A percentile compares a stretch with the other conserved stretches of the same genome.
Evolutionary conservation across 2,888 invertebrate species (phyloP).

Genomic region (Agrochola macilenta): DNA sequence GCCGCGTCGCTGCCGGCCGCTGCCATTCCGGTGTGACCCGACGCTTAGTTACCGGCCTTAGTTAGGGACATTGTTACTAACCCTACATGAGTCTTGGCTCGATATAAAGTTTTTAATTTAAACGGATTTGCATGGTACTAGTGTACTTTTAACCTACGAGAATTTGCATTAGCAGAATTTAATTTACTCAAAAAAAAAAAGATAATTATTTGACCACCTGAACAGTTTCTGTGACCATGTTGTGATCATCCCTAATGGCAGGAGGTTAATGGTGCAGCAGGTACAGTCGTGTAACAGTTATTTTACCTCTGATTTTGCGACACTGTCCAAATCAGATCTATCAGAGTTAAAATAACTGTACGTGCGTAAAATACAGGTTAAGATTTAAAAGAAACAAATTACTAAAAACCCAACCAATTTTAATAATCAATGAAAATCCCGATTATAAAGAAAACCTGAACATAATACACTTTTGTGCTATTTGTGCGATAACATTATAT

Average conservation of each 20-base stretch:
- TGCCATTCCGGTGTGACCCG: too few species aligned
- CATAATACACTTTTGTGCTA: neutral
- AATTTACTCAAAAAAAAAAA: neutral
- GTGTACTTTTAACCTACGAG: too few species aligned
- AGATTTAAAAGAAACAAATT: neutral
- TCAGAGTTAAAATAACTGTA: neutral
- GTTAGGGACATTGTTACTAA: too few species aligned
- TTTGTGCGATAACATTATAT: neutral
- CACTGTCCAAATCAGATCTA: neutral
- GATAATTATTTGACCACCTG: neutral
- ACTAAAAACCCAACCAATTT: neutral
- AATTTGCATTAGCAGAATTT: neutral
- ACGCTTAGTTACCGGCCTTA: too few species aligned
- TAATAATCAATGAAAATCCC: neutral
- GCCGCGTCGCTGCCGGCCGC: too few species aligned
- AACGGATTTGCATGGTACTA: too few species aligned
- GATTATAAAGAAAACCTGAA: neutral
- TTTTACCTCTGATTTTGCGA: neutral
- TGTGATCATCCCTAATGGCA: neutral
- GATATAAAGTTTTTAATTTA: too few species aligned
- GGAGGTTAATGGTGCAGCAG: neutral
- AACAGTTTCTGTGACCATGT: neutral
- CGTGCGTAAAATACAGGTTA: neutral
- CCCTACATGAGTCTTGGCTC: too few species aligned
- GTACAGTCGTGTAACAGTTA: neutral